These are phyloP conservation scores for Abramis brama DNA, from an alignment of 2,113 vertebrate species.

Conservation along the genomic window DNA sequence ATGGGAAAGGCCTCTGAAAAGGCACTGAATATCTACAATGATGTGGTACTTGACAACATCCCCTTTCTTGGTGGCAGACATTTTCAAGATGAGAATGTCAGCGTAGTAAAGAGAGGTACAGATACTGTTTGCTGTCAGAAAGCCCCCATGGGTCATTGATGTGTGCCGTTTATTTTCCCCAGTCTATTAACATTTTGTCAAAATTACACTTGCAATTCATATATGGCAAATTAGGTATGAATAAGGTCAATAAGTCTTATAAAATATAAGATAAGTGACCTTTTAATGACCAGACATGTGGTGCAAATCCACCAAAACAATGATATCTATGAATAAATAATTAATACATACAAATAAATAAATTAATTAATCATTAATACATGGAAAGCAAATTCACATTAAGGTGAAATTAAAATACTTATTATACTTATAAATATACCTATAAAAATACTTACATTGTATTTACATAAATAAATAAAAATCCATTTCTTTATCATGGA, in stretches of 20 bases:
- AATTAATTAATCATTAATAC: background rate
- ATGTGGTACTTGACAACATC: conserved; percentile 1
- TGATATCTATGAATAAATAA: background rate
- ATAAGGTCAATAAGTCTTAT: background rate
- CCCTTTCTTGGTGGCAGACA: background rate
- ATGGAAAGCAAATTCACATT: no score
- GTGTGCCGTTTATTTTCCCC: background rate
- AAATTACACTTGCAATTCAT: background rate
- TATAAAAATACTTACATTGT: no score
- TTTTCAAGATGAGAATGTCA: background rate
- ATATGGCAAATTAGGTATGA: background rate
- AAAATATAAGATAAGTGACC: background rate
- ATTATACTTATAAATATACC: no score
- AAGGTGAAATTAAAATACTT: no score
- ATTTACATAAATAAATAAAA: no score
- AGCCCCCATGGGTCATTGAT: background rate
- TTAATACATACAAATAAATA: background rate
- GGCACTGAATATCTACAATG: background rate
- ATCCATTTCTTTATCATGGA: no score
- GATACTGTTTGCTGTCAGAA: background rate
- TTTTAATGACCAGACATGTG: background rate
- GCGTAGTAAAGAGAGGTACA: background rate
- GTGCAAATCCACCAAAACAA: background rate
- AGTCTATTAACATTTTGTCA: background rate
- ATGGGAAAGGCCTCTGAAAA: background rate